A percentile compares a stretch with the other conserved stretches of the same genome.
phyloP scores from a whole-genome alignment of 2,888 invertebrate species.

The Ariolimax columbianus region DNA sequence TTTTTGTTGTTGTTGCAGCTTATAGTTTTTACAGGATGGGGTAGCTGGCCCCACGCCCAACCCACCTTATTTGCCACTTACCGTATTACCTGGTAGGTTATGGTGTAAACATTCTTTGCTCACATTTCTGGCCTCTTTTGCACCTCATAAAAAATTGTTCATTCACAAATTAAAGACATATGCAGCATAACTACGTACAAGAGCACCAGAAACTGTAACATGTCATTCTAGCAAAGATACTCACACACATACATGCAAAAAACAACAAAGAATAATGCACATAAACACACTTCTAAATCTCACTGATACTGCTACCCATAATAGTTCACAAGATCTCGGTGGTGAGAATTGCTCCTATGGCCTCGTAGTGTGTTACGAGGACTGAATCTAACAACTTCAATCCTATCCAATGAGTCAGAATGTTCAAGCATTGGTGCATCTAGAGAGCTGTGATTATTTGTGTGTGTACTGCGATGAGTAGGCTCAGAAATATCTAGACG shows the following conservation, averaged over 20 bases:
- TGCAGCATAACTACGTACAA: background rate
- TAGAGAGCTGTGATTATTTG: slow-evolving; percentile 62
- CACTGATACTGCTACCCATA: slow-evolving; percentile 33
- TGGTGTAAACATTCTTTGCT: no score
- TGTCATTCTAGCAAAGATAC: background rate
- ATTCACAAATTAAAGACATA: background rate
- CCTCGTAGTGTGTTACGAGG: slow-evolving; percentile 69
- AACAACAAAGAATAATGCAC: no score
- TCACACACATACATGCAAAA: no score
- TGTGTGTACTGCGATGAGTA: slow-evolving; percentile 61
- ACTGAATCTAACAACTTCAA: slow-evolving; percentile 73
- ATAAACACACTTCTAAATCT: background rate
- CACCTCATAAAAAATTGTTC: no score
- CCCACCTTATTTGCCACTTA: no score
- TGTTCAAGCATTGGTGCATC: slow-evolving; percentile 68
- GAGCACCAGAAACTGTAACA: background rate
- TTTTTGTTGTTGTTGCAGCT: no score
- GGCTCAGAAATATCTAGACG: slow-evolving; percentile 72
- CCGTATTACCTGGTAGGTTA: no score
- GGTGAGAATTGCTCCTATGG: slow-evolving; percentile 52
- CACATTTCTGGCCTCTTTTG: no score
- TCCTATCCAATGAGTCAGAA: slow-evolving; percentile 72
- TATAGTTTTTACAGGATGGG: no score
- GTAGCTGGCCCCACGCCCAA: no score
- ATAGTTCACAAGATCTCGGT: slow-evolving; percentile 47